A percentile compares a stretch with the other conserved stretches of the same genome.
Evolutionary conservation across 2,888 invertebrate genomes (phyloP).

Genomic region (Dolomedes plantarius): DNA sequence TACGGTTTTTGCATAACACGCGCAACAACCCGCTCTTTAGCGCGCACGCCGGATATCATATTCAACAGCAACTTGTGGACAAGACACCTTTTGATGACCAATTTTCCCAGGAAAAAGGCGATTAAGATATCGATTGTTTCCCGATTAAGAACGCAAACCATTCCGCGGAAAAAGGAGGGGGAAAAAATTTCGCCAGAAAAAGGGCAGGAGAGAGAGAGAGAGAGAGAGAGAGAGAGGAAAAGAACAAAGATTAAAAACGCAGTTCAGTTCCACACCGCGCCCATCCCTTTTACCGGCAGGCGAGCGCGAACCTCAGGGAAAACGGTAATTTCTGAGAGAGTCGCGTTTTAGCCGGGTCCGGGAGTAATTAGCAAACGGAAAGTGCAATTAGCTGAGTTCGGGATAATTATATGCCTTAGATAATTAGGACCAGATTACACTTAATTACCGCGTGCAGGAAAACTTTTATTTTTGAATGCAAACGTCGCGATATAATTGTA

Average conservation of each 20-base stretch:
- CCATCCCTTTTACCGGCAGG: slow-evolving; percentile 26
- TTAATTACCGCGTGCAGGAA: slow-evolving; percentile 59
- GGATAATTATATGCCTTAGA: slow-evolving; percentile 63
- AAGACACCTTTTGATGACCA: slow-evolving; percentile 6
- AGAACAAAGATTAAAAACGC: slow-evolving; percentile 20
- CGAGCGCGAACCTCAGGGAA: slow-evolving; percentile 38
- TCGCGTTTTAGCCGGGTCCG: slow-evolving; percentile 19
- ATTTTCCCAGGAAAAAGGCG: slow-evolving; percentile 10
- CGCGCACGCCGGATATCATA: neutral
- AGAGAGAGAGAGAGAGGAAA: no score
- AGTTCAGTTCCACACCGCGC: slow-evolving; percentile 37
- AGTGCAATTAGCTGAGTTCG: slow-evolving; percentile 62
- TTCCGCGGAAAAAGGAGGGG: neutral
- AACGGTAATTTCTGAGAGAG: slow-evolving; percentile 25
- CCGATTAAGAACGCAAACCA: slow-evolving; percentile 40
- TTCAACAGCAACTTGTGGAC: neutral
- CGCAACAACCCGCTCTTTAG: no score
- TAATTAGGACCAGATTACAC: slow-evolving; percentile 69
- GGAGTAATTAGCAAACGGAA: slow-evolving; percentile 62
- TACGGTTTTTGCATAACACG: no score
- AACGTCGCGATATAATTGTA: slow-evolving; percentile 27
- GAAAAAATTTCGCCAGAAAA: neutral
- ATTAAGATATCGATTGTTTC: slow-evolving; percentile 61
- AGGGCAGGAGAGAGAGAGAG: no score
- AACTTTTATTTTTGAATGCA: slow-evolving; percentile 39